A percentile compares a stretch with the other conserved stretches of the same genome.
Evolutionary conservation across 2,888 invertebrate species (phyloP).

Genomic region (Mesoligia furuncula): DNA sequence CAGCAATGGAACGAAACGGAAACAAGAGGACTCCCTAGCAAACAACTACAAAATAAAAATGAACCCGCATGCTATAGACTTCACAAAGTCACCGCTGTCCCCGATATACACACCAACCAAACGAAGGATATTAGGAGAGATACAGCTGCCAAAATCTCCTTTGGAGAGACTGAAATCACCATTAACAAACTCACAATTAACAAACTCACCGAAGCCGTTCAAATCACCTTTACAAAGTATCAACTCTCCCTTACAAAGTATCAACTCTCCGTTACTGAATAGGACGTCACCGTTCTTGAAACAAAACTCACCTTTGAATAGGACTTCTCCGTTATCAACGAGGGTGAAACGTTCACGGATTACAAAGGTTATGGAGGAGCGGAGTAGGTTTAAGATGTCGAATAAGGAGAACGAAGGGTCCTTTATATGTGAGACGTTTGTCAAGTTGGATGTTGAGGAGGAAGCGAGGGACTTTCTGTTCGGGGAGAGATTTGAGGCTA

Average conservation of each 20-base stretch:
- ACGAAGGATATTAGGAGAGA: constrained; percentile 81
- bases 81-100: constrained; percentile 75
- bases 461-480: constrained; percentile 84
- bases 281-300: constrained; percentile 53
- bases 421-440: constrained; percentile 73
- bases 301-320: constrained; percentile 57
- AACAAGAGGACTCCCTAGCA: constrained; percentile 81
- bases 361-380: constrained; percentile 81
- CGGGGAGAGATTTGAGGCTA: constrained; percentile 71
- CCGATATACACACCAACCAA: constrained; percentile 75
- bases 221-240: constrained; percentile 67
- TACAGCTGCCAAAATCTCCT: constrained; percentile 72
- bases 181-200: constrained; percentile 30
- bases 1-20: constrained; percentile 83
- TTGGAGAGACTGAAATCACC: constrained; percentile 74
- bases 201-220: constrained; percentile 37
- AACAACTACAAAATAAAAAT: constrained; percentile 84
- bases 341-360: constrained; percentile 76
- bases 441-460: constrained; percentile 83
- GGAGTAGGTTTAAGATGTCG: constrained; percentile 80
- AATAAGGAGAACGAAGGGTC: constrained; percentile 81
- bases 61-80: constrained; percentile 83
- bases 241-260: constrained; percentile 68
- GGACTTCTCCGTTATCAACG: constrained; percentile 70
- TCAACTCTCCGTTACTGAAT: constrained; percentile 69